Percentiles rank a stretch among this genome's conserved stretches.
These are phyloP conservation scores for Sphaerophoria rueppellii DNA, from an alignment of 2,888 invertebrate genomes.

Conservation along the genomic window DNA sequence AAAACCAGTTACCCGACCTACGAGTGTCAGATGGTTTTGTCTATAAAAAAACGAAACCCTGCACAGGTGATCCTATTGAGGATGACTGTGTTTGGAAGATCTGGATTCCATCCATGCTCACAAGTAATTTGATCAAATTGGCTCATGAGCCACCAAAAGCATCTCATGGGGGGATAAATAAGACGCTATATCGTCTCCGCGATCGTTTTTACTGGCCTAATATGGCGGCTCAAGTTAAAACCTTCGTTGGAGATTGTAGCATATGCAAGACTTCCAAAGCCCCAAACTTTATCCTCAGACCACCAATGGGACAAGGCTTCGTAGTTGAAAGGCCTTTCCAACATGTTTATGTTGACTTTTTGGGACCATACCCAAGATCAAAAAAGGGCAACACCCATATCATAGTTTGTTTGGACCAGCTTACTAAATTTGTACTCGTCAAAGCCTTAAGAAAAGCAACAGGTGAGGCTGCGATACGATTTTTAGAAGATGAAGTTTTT, in stretches of 20 bases:
- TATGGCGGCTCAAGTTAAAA: not conserved
- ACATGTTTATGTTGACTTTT: too few relatives aligned
- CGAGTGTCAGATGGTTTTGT: too few relatives aligned
- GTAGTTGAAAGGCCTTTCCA: too few relatives aligned
- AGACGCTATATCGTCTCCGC: not conserved
- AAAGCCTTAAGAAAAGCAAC: not conserved
- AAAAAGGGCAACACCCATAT: too few relatives aligned
- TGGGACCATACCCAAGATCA: too few relatives aligned
- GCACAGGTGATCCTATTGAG: not conserved
- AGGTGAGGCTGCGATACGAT: not conserved
- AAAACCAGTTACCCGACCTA: not conserved
- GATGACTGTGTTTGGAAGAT: conserved; percentile 9
- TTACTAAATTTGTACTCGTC: too few relatives aligned
- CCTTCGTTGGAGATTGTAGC: not conserved
- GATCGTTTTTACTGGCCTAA: not conserved
- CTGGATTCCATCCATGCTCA: conserved; percentile 2
- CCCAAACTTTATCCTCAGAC: too few relatives aligned
- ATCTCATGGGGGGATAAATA: conserved; percentile 5
- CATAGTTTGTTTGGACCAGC: too few relatives aligned
- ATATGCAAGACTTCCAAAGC: not conserved
- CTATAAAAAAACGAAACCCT: too few relatives aligned
- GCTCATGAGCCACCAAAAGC: conserved; percentile 14
- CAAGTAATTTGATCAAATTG: not conserved
- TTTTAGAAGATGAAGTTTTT: conserved; percentile 7
- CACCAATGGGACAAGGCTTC: too few relatives aligned